Evolutionary conservation across 2,888 invertebrate genomes (phyloP).

Genomic region (Torymus auratus): DNA sequence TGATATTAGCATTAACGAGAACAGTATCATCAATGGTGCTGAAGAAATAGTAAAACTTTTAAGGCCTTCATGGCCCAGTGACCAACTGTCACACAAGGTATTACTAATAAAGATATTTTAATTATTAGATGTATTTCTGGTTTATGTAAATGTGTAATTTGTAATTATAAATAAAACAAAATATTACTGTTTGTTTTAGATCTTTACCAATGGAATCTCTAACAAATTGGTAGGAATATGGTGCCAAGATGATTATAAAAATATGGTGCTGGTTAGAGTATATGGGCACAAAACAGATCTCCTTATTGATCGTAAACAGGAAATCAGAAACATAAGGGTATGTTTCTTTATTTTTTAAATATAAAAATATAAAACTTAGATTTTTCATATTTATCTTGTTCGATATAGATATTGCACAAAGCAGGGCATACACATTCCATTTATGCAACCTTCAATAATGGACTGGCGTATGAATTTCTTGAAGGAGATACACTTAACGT

Average conservation of each 20-base stretch:
- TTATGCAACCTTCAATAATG: slow-evolving; percentile 95
- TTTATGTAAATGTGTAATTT: not conserved
- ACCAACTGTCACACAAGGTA: slow-evolving; percentile 86
- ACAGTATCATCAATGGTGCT: slow-evolving; percentile 83
- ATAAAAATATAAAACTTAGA: slow-evolving; percentile 15
- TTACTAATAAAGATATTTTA: slow-evolving; percentile 42
- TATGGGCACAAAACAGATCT: slow-evolving; percentile 96
- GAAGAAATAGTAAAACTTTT: slow-evolving; percentile 82
- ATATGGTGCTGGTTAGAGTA: slow-evolving; percentile 90
- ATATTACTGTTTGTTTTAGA: slow-evolving; percentile 79
- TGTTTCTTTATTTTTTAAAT: not conserved
- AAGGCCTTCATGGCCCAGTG: slow-evolving; percentile 84
- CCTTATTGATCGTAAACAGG: slow-evolving; percentile 91
- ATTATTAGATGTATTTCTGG: slow-evolving; percentile 1
- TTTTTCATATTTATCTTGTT: slow-evolving; percentile 68
- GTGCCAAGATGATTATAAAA: slow-evolving; percentile 77
- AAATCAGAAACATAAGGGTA: slow-evolving; percentile 80
- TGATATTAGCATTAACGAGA: slow-evolving; percentile 82
- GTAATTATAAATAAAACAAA: not conserved
- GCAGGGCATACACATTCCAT: slow-evolving; percentile 90
- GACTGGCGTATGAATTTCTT: slow-evolving; percentile 92
- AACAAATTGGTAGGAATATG: slow-evolving; percentile 89
- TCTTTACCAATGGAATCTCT: slow-evolving; percentile 95
- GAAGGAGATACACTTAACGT: slow-evolving; percentile 88
- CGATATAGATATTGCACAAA: slow-evolving; percentile 80